Percentiles rank a stretch among this genome's conserved stretches.
These are phyloP conservation scores for Marasmarcha lunaedactyla DNA, from an alignment of 2,888 invertebrate species.

Conservation along the genomic window DNA sequence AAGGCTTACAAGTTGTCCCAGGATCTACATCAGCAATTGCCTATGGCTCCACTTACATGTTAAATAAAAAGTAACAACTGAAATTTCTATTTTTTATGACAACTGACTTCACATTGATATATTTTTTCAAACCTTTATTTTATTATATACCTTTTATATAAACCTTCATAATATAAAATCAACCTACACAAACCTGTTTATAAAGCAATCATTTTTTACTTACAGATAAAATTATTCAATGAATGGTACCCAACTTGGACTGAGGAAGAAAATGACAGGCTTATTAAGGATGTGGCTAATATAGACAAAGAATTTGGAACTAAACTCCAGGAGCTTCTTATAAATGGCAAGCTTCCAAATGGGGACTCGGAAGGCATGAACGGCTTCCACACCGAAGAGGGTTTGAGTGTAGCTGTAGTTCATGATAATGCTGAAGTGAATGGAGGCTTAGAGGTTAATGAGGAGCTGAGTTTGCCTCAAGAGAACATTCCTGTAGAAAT, in stretches of 20 bases:
- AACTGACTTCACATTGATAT: too few species aligned
- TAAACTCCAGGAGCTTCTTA: constrained; percentile 70
- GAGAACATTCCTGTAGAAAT: constrained; percentile 50
- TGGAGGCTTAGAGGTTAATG: background rate
- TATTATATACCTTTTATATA: too few species aligned
- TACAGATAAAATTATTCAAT: constrained; percentile 82
- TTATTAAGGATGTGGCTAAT: constrained; percentile 77
- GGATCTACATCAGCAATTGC: too few species aligned
- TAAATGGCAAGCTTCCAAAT: constrained; percentile 39
- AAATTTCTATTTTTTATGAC: too few species aligned
- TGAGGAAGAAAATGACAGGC: constrained; percentile 76
- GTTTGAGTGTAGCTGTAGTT: constrained; percentile 7
- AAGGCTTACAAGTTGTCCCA: too few species aligned
- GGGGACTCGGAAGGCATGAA: constrained; percentile 47
- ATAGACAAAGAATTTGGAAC: constrained; percentile 79
- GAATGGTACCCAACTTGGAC: constrained; percentile 88
- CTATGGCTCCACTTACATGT: too few species aligned
- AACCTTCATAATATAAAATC: too few species aligned
- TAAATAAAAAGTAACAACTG: too few species aligned
- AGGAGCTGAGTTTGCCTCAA: constrained; percentile 16
- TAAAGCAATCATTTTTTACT: constrained; percentile 14
- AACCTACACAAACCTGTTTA: too few species aligned
- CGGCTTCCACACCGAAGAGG: constrained; percentile 31
- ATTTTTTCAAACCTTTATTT: too few species aligned
- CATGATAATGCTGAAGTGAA: background rate